Percentiles rank a stretch among this genome's conserved stretches.
Conservation (phyloP, 2,888 invertebrate genomes). For the Dioctria linearis region DNA sequence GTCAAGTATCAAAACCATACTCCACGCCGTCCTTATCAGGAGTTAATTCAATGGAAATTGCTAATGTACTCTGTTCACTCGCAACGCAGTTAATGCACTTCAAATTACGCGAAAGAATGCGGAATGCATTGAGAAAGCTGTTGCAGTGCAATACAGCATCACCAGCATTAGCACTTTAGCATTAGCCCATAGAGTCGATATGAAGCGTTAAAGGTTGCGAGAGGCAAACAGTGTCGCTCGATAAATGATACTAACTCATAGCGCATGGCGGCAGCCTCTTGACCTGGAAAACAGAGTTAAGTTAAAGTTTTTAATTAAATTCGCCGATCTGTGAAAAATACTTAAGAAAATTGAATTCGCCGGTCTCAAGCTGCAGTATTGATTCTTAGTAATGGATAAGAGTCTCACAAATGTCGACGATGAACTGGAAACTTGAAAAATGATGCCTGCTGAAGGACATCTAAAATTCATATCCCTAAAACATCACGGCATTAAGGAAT, state of each 20-base stretch:
- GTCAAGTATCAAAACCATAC: background rate
- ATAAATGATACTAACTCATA: slow-evolving; percentile 52
- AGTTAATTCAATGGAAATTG: slow-evolving; percentile 41
- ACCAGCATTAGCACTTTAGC: background rate
- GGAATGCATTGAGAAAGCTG: background rate
- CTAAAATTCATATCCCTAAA: too few species aligned
- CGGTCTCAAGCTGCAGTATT: slow-evolving; percentile 5
- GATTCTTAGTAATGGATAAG: slow-evolving; percentile 15
- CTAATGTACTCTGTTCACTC: slow-evolving; percentile 37
- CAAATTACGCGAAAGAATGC: slow-evolving; percentile 44
- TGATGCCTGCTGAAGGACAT: background rate
- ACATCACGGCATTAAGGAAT: too few species aligned
- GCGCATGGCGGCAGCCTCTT: slow-evolving; percentile 56
- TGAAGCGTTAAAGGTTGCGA: slow-evolving; percentile 21
- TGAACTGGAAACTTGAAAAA: slow-evolving; percentile 36
- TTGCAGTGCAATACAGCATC: background rate
- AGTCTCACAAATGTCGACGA: background rate
- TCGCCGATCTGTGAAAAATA: slow-evolving; percentile 59
- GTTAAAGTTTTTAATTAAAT: slow-evolving; percentile 60
- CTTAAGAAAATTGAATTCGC: slow-evolving; percentile 58
- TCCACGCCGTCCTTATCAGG: background rate
- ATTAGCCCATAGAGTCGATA: background rate
- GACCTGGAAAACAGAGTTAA: slow-evolving; percentile 59
- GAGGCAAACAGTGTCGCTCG: slow-evolving; percentile 46
- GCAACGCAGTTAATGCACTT: slow-evolving; percentile 34